These are phyloP conservation scores for Hyperoplus lanceolatus DNA, from an alignment of 2,797 vertebrate species.

Conservation along the genomic window DNA sequence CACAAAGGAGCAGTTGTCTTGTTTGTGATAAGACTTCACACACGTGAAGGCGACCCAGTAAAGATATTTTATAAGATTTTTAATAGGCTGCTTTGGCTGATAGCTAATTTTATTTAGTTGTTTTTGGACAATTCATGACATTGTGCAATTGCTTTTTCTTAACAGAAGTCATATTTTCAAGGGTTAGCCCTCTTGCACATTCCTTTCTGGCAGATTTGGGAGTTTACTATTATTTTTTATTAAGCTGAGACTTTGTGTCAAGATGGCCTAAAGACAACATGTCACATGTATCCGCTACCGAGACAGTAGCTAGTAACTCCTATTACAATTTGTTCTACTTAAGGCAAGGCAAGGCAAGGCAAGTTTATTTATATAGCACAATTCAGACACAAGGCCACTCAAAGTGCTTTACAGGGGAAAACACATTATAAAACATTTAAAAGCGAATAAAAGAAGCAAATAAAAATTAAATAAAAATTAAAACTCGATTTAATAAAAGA, in stretches of 20 bases:
- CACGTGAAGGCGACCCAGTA: no score
- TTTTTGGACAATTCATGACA: conserved; percentile 8
- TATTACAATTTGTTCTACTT: not conserved
- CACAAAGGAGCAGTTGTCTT: no score
- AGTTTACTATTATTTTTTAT: not conserved
- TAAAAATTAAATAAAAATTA: no score
- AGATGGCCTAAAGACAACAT: not conserved
- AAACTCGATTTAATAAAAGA: no score
- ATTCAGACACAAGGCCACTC: no score
- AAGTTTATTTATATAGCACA: no score
- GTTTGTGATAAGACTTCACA: no score
- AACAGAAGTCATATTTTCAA: conserved; percentile 8
- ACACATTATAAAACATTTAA: no score
- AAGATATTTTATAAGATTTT: no score
- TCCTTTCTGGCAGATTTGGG: conserved; percentile 38
- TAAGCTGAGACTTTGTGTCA: not conserved
- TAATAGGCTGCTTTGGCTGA: not conserved
- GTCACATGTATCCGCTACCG: conserved; percentile 3
- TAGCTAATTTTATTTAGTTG: conserved; percentile 10
- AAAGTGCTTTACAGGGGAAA: no score
- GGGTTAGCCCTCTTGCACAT: conserved; percentile 21
- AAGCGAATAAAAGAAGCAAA: no score
- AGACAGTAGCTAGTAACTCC: not conserved
- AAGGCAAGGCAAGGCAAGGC: no score
- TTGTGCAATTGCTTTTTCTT: conserved; percentile 1